A percentile compares a stretch with the other conserved stretches of the same genome.
Conservation (phyloP, 2,888 invertebrate genomes). For the Argynnis bischoffii region DNA sequence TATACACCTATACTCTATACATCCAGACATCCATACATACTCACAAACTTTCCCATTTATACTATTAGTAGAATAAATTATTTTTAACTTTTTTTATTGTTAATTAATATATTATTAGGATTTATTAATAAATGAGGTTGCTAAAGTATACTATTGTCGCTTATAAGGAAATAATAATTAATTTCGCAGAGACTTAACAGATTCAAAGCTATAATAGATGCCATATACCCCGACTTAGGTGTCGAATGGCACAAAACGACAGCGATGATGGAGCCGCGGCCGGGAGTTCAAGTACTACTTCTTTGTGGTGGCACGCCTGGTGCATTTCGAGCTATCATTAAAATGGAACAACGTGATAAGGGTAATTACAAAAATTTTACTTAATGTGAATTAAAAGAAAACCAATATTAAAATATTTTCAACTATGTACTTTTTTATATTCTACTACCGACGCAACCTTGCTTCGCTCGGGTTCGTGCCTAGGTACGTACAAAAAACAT, state of each 20-base stretch:
- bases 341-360: slow-evolving; percentile 47
- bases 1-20: too few relatives aligned
- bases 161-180: not conserved
- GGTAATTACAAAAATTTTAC: slow-evolving; percentile 37
- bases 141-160: not conserved
- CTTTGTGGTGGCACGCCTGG: slow-evolving; percentile 57
- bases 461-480: too few relatives aligned
- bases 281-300: slow-evolving; percentile 59
- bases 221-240: slow-evolving; percentile 48
- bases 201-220: slow-evolving; percentile 54
- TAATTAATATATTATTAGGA: too few relatives aligned
- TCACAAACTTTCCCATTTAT: too few relatives aligned
- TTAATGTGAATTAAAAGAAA: too few relatives aligned
- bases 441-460: too few relatives aligned
- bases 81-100: too few relatives aligned
- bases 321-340: slow-evolving; percentile 62
- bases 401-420: too few relatives aligned
- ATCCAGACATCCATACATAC: too few relatives aligned
- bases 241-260: slow-evolving; percentile 62
- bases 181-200: slow-evolving; percentile 52
- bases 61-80: too few relatives aligned
- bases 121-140: not conserved
- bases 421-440: too few relatives aligned
- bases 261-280: slow-evolving; percentile 65
- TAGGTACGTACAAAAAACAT: too few relatives aligned